Evolutionary conservation across 2,888 invertebrate genomes (phyloP).

Genomic region (Bruchidius siliquastri): DNA sequence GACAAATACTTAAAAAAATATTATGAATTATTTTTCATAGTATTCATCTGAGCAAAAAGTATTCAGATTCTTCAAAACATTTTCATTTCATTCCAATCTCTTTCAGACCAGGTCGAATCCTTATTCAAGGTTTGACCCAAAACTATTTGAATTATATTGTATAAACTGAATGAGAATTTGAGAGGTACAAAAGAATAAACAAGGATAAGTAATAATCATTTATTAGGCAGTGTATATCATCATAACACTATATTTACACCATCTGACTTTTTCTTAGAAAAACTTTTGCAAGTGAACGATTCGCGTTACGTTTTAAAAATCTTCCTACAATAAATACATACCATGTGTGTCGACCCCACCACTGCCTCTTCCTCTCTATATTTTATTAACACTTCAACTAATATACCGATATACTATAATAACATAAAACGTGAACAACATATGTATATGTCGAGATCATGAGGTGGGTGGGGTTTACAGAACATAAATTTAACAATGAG

Average conservation of each 20-base stretch:
- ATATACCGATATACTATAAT: conserved; percentile 10
- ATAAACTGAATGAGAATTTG: background rate
- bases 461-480: conserved; percentile 28
- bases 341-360: background rate
- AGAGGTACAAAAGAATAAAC: conserved; percentile 1
- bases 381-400: conserved; percentile 22
- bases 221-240: conserved; percentile 50
- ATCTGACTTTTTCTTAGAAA: conserved; percentile 38
- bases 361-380: conserved; percentile 15
- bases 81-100: too few species aligned
- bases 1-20: too few species aligned
- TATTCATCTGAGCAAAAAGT: too few species aligned
- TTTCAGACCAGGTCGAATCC: too few species aligned
- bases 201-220: conserved; percentile 40
- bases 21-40: too few species aligned
- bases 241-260: conserved; percentile 50
- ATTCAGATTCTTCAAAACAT: too few species aligned
- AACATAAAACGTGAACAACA: conserved; percentile 14
- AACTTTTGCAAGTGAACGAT: conserved; percentile 36
- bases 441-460: conserved; percentile 22
- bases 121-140: too few species aligned
- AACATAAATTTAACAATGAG: conserved; percentile 42
- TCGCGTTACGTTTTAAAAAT: conserved; percentile 30
- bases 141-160: too few species aligned
- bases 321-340: conserved; percentile 20